Conservation (phyloP, 2,888 invertebrate species). For the Lepidonotus clava region DNA sequence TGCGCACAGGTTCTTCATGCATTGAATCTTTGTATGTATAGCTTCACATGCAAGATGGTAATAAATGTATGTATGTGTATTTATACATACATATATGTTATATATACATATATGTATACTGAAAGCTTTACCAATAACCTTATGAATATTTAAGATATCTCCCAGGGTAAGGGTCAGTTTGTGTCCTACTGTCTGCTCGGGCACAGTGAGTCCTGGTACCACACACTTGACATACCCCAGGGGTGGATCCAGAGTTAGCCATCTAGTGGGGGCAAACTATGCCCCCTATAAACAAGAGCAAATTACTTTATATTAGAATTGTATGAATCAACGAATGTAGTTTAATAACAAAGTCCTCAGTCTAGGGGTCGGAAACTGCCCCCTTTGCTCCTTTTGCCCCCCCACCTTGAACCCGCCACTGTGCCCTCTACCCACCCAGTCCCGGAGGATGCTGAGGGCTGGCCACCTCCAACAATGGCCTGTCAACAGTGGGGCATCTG, state of each 20-base stretch:
- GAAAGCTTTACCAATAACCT: too few species aligned
- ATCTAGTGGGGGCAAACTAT: too few species aligned
- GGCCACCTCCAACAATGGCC: not conserved
- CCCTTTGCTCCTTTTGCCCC: too few species aligned
- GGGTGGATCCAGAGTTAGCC: too few species aligned
- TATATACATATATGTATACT: not conserved
- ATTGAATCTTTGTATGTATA: not conserved
- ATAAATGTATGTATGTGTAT: not conserved
- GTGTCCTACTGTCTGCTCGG: conserved; percentile 49
- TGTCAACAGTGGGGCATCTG: not conserved
- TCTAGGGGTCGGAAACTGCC: too few species aligned
- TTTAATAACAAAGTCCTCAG: too few species aligned
- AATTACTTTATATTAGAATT: too few species aligned
- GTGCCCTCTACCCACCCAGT: not conserved
- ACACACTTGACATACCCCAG: not conserved
- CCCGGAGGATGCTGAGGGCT: not conserved
- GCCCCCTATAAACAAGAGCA: too few species aligned
- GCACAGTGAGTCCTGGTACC: not conserved
- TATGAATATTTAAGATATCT: too few species aligned
- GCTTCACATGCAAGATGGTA: not conserved
- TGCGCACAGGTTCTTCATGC: too few species aligned
- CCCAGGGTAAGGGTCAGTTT: conserved; percentile 41
- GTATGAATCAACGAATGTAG: too few species aligned
- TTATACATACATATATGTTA: not conserved
- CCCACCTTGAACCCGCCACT: too few species aligned